Percentiles rank a stretch among this genome's conserved stretches.
Conservation (phyloP, 2,797 vertebrate species). For the Neoniphon sammara region DNA sequence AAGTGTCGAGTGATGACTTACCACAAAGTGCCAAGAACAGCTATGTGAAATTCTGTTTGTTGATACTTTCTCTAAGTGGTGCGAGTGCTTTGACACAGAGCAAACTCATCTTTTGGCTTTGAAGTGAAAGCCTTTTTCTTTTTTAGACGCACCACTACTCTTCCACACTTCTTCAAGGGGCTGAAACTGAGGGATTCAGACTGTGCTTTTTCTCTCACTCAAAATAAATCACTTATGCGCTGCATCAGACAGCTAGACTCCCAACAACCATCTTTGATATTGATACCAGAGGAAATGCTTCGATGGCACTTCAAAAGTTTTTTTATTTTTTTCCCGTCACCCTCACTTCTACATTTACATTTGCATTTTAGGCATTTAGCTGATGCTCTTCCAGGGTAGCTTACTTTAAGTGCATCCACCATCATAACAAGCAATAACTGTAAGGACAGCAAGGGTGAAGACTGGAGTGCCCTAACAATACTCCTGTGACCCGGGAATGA, state of each 20-base stretch:
- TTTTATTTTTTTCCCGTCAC: background rate
- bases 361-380: background rate
- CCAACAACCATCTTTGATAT: background rate
- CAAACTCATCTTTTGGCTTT: slow-evolving; percentile 54
- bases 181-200: slow-evolving; percentile 50
- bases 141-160: slow-evolving; percentile 34
- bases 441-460: background rate
- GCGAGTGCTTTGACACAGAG: slow-evolving; percentile 58
- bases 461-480: background rate
- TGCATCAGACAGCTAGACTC: slow-evolving; percentile 8
- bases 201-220: slow-evolving; percentile 42
- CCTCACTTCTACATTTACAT: background rate
- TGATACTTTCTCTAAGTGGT: slow-evolving; percentile 34
- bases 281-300: slow-evolving; percentile 7
- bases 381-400: background rate
- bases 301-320: slow-evolving; percentile 25
- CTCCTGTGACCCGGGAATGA: background rate
- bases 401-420: background rate
- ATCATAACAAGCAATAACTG: background rate
- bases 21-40: slow-evolving; percentile 57
- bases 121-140: slow-evolving; percentile 50
- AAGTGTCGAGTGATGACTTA: slow-evolving; percentile 44
- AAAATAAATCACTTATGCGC: slow-evolving; percentile 41
- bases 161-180: slow-evolving; percentile 47
- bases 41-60: slow-evolving; percentile 52